Evolutionary conservation across 2,888 invertebrate species (phyloP), one percentile per base, ranked within the genome.

Genomic region (Eurytoma californica): DNA sequence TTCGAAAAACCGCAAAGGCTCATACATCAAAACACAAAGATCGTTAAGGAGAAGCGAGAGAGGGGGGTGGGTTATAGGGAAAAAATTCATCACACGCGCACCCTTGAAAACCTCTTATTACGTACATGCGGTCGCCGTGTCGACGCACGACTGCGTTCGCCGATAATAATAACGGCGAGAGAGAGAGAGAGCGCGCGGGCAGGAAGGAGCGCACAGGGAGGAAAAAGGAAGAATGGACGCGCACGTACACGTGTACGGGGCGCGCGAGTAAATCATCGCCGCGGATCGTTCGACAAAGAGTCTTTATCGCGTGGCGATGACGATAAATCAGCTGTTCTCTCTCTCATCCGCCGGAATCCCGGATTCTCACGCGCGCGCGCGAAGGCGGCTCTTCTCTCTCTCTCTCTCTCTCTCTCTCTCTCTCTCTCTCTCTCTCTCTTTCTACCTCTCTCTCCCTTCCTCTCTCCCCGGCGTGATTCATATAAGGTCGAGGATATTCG

Each of bases 281-380:
- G 39, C 75, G 75, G 73, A 74, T 81, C 79, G 72, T 81, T 81
- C 81, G 79, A 81, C 78, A 81, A 81, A 81, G 81, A 81, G 79
- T 81, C 81, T 76, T 81, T 79, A 81, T 81, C 79, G 72, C 63
- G 53, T 13, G 55, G 63, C 72, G 72, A 78, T 67, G 78, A 72
- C 81, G 76, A 81, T 81, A 81, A 81, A 81, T 81, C 81, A 81
- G 68, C 72, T 61, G 67, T 28, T 55, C 49, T 72, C 39, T 39
- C 39, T 39, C 39, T 39, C 72, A 72, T 73, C 67, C 81, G 73
- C 51, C 69, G 72, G 79, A 79, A 79, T 81, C 79, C 77, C 69
- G 79, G 81, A 81, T 81, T 81, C 81, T 74, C 81, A 79, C 77
- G 77, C 53, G 72, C 24, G 24, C 39, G 24, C 39, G 20, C 60